Evolutionary conservation across 2,113 vertebrate species (phyloP), one percentile per base, ranked within the genome.

Genomic region (Rhinolophus ferrumequinum): DNA sequence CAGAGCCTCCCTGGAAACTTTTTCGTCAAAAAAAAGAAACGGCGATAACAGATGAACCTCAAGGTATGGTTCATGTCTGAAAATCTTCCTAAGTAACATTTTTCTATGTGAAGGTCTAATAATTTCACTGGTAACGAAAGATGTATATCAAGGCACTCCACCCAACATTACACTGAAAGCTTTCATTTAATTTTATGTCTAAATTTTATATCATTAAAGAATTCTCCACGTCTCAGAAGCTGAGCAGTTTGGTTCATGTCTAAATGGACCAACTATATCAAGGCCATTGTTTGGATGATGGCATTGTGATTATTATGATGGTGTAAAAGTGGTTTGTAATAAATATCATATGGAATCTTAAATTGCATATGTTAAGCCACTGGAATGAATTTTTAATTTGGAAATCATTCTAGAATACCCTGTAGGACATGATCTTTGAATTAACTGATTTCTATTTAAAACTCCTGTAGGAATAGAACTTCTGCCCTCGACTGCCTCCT

Each of bases 1-100:
- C 98, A 1, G 1, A 99, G 72, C 99, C 99, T 76, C 15, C 44
- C 15, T 99, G 99, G 99, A 99, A 99, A 97, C 98, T 99, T 73
- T 98, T 99, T 88, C 99, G 99, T 81, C 99, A 96, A 18, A 98
- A 98, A 96, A 99, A 99, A 79, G 67, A 99, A 96, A 88, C 66
- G 1, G 38, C 98, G 69, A 92, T 99, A 92, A 99, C 98, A 18
- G 99, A 99, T 96, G 99, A 99, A 97, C 98, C 99, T 50, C 98
- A 88, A 98, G 99, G 99, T 98, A 82, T 97, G 84, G 4, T 8
- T 41, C 18, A 0, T 0, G 4, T 76, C 58, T 81, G 41, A 38
- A 56, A 82, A 24, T 18, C 41, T 77, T 79, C 72, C 56, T 50
- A 24, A 24, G 18, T 14, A 64, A 70, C 9, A 10, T 15, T 67